A percentile compares a stretch with the other conserved stretches of the same genome.
Conservation (phyloP, 1,140 invertebrate species). For the Sycophaga agraensis region DNA sequence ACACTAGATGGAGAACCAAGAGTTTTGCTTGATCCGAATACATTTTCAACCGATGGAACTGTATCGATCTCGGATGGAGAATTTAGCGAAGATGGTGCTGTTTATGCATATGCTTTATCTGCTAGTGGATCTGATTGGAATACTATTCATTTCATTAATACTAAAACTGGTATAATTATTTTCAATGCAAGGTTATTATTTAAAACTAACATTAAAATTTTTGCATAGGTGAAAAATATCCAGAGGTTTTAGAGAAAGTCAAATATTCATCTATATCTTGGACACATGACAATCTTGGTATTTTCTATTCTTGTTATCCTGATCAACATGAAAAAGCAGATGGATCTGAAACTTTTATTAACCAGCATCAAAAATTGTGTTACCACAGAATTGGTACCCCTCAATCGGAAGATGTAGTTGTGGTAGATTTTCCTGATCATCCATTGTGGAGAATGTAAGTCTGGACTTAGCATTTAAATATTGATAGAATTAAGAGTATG, state of each 20-base stretch:
- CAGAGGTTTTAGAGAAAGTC: constrained; percentile 85
- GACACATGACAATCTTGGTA: constrained; percentile 92
- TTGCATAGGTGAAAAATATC: constrained; percentile 75
- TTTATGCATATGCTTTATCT: constrained; percentile 89
- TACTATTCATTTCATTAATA: constrained; percentile 82
- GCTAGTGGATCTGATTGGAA: constrained; percentile 95
- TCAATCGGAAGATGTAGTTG: constrained; percentile 86
- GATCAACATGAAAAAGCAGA: constrained; percentile 80
- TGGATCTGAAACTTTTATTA: constrained; percentile 86
- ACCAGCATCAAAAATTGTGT: constrained; percentile 89
- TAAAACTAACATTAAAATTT: not conserved
- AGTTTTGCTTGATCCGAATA: constrained; percentile 96
- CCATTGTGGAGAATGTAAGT: constrained; percentile 90
- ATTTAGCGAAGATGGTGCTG: constrained; percentile 90
- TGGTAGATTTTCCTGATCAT: constrained; percentile 88
- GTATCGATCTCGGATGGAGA: constrained; percentile 75
- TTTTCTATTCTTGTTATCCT: constrained; percentile 83
- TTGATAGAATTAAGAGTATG: constrained; percentile 13
- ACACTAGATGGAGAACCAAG: constrained; percentile 74
- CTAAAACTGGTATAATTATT: constrained; percentile 65
- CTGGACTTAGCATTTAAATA: no score
- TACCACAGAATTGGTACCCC: constrained; percentile 88
- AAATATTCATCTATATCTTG: constrained; percentile 91
- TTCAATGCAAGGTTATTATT: not conserved
- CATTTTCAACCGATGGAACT: constrained; percentile 90